These are phyloP conservation scores for Callimorpha dominula DNA, from an alignment of 2,888 invertebrate species.

Conservation along the genomic window DNA sequence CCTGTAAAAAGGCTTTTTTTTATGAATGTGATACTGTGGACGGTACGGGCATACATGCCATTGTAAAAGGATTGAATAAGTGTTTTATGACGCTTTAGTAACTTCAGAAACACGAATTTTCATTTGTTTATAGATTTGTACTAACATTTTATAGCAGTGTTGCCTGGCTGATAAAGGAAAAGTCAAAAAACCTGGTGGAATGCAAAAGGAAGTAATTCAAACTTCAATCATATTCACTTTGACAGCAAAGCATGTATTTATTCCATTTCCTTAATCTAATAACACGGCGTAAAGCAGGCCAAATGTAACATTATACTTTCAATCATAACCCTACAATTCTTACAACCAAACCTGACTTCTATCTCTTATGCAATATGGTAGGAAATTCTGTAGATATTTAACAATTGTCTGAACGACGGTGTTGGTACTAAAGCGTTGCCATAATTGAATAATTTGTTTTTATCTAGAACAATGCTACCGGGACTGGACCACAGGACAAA, in stretches of 20 bases:
- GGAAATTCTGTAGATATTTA: slow-evolving; percentile 2
- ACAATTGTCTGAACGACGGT: slow-evolving; percentile 6
- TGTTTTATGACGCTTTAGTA: too few species aligned
- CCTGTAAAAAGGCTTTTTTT: too few species aligned
- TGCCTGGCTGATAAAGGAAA: background rate
- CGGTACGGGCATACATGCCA: too few species aligned
- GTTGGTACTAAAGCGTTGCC: slow-evolving; percentile 21
- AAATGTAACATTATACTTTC: slow-evolving; percentile 37
- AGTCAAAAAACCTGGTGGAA: background rate
- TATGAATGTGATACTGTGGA: too few species aligned
- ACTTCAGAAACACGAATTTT: too few species aligned
- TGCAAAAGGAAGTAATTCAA: background rate
- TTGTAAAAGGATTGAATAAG: too few species aligned
- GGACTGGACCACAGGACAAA: slow-evolving; percentile 24
- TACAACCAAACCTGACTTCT: background rate
- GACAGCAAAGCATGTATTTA: slow-evolving; percentile 36
- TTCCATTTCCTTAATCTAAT: slow-evolving; percentile 43
- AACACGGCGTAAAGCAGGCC: slow-evolving; percentile 27
- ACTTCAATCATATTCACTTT: slow-evolving; percentile 16
- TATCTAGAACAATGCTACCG: slow-evolving; percentile 57
- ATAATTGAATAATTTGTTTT: slow-evolving; percentile 57
- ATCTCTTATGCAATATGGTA: background rate
- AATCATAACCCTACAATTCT: slow-evolving; percentile 15
- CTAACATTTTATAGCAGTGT: background rate
- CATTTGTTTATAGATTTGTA: too few species aligned